These are phyloP conservation scores for Gasteruption jaculator DNA, from an alignment of 2,888 invertebrate species.

Conservation along the genomic window DNA sequence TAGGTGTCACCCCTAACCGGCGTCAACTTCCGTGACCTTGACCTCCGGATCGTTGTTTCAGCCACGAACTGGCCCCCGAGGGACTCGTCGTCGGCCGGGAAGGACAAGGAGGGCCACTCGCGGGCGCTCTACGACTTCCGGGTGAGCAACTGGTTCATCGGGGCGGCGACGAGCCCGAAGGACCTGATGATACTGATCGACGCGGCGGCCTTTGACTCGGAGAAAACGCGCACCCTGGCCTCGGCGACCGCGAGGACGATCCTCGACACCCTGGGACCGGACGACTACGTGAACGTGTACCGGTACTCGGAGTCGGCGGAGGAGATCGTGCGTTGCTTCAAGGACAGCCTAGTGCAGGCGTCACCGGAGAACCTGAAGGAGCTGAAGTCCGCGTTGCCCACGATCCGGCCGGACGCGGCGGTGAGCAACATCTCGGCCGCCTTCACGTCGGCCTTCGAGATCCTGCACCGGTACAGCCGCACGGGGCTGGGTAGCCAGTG, in stretches of 20 bases:
- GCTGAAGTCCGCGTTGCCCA: slow-evolving; percentile 71
- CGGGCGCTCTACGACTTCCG: slow-evolving; percentile 83
- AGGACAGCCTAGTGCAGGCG: slow-evolving; percentile 82
- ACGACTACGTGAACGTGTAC: slow-evolving; percentile 95
- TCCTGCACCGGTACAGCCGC: slow-evolving; percentile 83
- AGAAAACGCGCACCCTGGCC: slow-evolving; percentile 79
- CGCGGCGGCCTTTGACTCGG: slow-evolving; percentile 80
- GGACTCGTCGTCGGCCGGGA: slow-evolving; percentile 56
- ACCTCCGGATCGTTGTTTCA: slow-evolving; percentile 43
- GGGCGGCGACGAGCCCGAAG: slow-evolving; percentile 95
- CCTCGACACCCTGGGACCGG: slow-evolving; percentile 90
- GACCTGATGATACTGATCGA: slow-evolving; percentile 94
- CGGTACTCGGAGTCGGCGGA: slow-evolving; percentile 80
- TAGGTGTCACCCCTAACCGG: too few species aligned
- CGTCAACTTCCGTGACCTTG: neutral
- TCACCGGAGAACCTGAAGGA: slow-evolving; percentile 78
- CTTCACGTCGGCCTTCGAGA: slow-evolving; percentile 86
- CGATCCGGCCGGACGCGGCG: slow-evolving; percentile 68
- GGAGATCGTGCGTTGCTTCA: slow-evolving; percentile 86
- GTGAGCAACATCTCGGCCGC: slow-evolving; percentile 89
- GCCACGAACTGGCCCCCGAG: slow-evolving; percentile 78
- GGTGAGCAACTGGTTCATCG: slow-evolving; percentile 92
- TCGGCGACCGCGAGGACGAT: slow-evolving; percentile 84
- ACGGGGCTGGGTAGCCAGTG: slow-evolving; percentile 87
- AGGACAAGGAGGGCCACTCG: slow-evolving; percentile 1